Percentiles rank a stretch among this genome's conserved stretches.
Evolutionary conservation across 1,140 invertebrate species (phyloP).

Genomic region (Nomia melanderi): DNA sequence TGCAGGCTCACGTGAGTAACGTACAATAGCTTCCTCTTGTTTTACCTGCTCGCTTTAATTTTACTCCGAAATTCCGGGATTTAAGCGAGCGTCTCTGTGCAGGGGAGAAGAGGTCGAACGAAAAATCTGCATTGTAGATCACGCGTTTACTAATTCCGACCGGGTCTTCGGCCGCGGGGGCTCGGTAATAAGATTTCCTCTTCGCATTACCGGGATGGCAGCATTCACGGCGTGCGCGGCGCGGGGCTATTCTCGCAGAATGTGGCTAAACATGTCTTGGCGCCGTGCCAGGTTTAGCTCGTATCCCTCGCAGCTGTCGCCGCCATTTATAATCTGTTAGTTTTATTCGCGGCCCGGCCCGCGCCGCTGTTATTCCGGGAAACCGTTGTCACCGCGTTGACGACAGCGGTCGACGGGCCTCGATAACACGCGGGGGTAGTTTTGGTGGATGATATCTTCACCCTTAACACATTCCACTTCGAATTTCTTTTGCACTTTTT

Average conservation of each 20-base stretch:
- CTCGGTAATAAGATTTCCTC: slow-evolving; percentile 19
- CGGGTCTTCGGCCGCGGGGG: background rate
- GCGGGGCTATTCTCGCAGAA: background rate
- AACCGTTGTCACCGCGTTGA: too few relatives aligned
- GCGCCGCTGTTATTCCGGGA: too few relatives aligned
- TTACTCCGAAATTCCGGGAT: too few relatives aligned
- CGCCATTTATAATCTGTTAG: slow-evolving; percentile 33
- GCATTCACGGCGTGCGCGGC: background rate
- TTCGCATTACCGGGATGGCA: background rate
- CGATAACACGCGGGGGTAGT: too few relatives aligned
- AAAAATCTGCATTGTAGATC: slow-evolving; percentile 23
- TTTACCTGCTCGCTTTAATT: too few relatives aligned
- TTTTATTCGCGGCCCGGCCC: background rate
- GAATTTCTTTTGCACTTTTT: too few relatives aligned
- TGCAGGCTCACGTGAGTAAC: too few relatives aligned
- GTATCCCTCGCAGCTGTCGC: slow-evolving; percentile 6
- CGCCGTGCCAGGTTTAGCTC: background rate
- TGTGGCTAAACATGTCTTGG: slow-evolving; percentile 36
- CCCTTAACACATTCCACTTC: too few relatives aligned
- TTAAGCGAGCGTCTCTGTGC: too few relatives aligned
- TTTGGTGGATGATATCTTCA: too few relatives aligned
- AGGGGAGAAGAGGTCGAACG: background rate
- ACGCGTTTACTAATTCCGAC: slow-evolving; percentile 3
- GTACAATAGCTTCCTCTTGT: too few relatives aligned
- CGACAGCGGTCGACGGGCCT: too few relatives aligned